A percentile compares a stretch with the other conserved stretches of the same genome.
Conservation (phyloP, 2,113 vertebrate genomes). For the Butastur rufipennis region DNA sequence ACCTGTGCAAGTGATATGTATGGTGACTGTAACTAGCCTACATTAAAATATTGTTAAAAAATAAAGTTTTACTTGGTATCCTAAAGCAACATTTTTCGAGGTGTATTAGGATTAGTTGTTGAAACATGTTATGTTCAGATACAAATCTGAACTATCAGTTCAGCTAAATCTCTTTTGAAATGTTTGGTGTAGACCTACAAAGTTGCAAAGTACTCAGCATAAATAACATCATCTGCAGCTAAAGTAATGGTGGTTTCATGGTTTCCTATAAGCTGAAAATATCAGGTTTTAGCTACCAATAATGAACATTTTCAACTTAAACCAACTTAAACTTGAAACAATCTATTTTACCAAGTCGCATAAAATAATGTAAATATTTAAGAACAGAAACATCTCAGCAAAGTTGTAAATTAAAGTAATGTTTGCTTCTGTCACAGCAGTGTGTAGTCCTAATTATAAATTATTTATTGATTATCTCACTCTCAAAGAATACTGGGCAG, state of each 20-base stretch:
- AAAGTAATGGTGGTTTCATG: neutral
- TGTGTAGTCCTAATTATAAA: neutral
- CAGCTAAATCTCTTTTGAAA: neutral
- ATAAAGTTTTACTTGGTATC: neutral
- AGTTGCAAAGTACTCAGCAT: neutral
- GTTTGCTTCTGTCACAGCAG: neutral
- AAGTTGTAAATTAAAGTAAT: neutral
- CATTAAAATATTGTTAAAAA: neutral
- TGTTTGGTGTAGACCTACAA: neutral
- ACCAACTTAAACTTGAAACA: neutral
- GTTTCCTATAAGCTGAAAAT: neutral
- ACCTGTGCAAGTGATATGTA: neutral
- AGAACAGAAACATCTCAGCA: neutral
- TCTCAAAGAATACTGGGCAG: neutral
- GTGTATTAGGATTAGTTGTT: neutral
- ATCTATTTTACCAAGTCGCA: neutral
- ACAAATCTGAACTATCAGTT: neutral
- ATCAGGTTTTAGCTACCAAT: neutral
- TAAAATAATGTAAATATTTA: neutral
- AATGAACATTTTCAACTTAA: neutral
- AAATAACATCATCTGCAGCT: neutral
- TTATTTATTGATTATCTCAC: neutral
- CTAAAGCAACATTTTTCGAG: neutral
- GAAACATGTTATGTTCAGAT: neutral
- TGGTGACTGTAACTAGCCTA: neutral